These are phyloP conservation scores for Riptortus pedestris DNA, from an alignment of 1,140 invertebrate genomes.

Conservation along the genomic window DNA sequence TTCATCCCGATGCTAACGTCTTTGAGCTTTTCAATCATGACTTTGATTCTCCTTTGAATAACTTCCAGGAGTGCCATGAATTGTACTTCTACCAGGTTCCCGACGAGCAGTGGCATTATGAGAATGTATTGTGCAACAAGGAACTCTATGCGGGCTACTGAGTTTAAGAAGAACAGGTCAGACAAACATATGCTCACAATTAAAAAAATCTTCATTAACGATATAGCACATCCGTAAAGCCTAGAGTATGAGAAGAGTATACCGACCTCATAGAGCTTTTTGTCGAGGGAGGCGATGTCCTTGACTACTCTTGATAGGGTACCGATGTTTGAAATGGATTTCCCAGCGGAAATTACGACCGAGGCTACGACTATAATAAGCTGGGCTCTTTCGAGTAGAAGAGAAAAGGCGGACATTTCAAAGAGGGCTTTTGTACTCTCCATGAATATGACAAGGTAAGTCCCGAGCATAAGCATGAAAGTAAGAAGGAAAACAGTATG, in stretches of 20 bases:
- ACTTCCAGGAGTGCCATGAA: conserved; percentile 21
- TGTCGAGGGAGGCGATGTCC: conserved; percentile 3
- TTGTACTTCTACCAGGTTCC: conserved; percentile 6
- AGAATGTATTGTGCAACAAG: conserved; percentile 17
- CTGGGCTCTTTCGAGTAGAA: conserved; percentile 21
- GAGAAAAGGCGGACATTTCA: conserved; percentile 18
- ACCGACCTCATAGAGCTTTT: conserved; percentile 7
- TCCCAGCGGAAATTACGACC: background rate
- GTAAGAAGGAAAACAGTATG: background rate
- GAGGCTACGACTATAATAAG: conserved; percentile 5
- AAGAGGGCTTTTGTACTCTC: conserved; percentile 16
- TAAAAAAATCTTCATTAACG: background rate
- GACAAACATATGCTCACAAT: background rate
- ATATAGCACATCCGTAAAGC: background rate
- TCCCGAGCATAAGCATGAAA: background rate
- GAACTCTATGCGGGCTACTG: too few relatives aligned
- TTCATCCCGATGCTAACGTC: background rate
- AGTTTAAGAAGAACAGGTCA: background rate
- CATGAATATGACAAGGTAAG: conserved; percentile 10
- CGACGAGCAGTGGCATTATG: conserved; percentile 9
- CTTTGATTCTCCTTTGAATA: background rate
- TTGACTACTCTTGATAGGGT: conserved; percentile 1
- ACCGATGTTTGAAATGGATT: conserved; percentile 12
- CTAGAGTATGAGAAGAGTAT: background rate
- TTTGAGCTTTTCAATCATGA: background rate